Percentiles rank a stretch among this genome's conserved stretches.
Evolutionary conservation across 2,797 vertebrate species (phyloP).

Genomic region (Gastrophryne carolinensis): DNA sequence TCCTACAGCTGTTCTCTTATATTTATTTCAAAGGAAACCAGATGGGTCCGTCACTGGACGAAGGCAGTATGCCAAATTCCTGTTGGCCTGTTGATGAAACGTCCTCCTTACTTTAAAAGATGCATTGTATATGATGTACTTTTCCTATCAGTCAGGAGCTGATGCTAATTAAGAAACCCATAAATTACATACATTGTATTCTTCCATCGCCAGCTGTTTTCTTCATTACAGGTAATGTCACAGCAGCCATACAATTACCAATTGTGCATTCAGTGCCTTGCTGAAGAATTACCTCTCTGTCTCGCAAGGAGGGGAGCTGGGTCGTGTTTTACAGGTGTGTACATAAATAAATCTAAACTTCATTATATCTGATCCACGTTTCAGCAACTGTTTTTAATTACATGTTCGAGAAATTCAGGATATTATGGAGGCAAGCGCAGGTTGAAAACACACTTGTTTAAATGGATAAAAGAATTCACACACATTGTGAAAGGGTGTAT

Average conservation of each 20-base stretch:
- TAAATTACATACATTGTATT: constrained; percentile 33
- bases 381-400: constrained; percentile 49
- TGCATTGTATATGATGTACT: constrained; percentile 20
- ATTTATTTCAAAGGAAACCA: constrained; percentile 42
- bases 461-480: constrained; percentile 10
- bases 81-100: constrained; percentile 44
- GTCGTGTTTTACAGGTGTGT: constrained; percentile 40
- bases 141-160: constrained; percentile 22
- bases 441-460: constrained; percentile 20
- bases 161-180: constrained; percentile 29
- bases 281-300: constrained; percentile 25
- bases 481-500: background rate
- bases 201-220: constrained; percentile 41
- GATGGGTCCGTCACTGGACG: constrained; percentile 30
- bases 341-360: constrained; percentile 36
- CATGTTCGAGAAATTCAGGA: constrained; percentile 25
- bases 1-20: constrained; percentile 41
- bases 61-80: constrained; percentile 41
- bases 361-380: constrained; percentile 47
- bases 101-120: constrained; percentile 8
- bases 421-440: constrained; percentile 26
- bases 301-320: constrained; percentile 10
- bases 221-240: constrained; percentile 31
- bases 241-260: constrained; percentile 33
- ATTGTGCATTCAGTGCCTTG: constrained; percentile 13